phyloP scores from a whole-genome alignment of 2,113 vertebrate genomes.

The Strix uralensis region DNA sequence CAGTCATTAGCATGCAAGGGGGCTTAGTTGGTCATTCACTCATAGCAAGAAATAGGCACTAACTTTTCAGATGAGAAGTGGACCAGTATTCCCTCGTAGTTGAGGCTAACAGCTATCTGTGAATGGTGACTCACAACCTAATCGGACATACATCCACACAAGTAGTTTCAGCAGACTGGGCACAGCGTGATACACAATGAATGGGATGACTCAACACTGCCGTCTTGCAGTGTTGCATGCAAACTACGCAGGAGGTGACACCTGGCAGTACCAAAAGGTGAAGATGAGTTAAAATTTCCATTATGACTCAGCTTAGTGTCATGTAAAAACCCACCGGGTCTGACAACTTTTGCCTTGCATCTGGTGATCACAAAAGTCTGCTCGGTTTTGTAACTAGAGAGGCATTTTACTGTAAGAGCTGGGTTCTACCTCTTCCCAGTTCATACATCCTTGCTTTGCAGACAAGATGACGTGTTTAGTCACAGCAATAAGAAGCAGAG shows the following conservation, averaged over 20 bases:
- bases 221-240: background rate
- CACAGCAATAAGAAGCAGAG: background rate
- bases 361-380: fast-evolving
- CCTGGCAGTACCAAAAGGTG: background rate
- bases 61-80: background rate
- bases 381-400: background rate
- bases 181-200: background rate
- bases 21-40: background rate
- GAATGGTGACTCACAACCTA: background rate
- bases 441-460: background rate
- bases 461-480: background rate
- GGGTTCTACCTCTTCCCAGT: background rate
- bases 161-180: background rate
- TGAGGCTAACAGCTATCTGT: background rate
- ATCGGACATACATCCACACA: background rate
- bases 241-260: background rate
- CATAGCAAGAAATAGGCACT: background rate
- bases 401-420: background rate
- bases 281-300: background rate
- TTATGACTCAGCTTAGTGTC: background rate
- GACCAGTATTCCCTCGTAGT: fast-evolving
- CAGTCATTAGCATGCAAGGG: background rate
- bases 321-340: background rate
- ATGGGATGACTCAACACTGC: constrained; percentile 10
- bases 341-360: background rate